Evolutionary conservation across 2,797 vertebrate species (phyloP).

Genomic region (Vultur gryphus): DNA sequence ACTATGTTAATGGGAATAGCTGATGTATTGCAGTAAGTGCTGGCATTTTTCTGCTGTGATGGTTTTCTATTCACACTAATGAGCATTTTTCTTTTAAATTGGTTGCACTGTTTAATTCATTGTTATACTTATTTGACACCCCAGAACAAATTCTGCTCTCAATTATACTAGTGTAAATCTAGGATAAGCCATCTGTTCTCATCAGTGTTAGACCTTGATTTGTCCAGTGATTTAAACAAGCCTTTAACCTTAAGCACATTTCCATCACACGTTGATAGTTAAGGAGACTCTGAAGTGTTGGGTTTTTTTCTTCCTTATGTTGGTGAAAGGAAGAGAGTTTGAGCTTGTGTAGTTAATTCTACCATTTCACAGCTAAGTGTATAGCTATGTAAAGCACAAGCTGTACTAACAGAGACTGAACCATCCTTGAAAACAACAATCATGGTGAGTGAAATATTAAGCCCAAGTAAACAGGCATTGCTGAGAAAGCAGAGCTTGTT

Average conservation of each 20-base stretch:
- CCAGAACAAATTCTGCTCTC: neutral
- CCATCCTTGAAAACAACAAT: neutral
- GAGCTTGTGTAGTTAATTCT: neutral
- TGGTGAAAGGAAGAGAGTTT: neutral
- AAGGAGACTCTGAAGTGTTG: neutral
- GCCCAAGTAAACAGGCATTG: neutral
- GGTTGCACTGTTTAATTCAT: slow-evolving; percentile 26
- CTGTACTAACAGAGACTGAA: neutral
- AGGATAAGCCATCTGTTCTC: neutral
- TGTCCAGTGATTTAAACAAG: slow-evolving; percentile 16
- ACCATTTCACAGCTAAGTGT: neutral
- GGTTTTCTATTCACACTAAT: slow-evolving; percentile 35
- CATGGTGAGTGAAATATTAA: slow-evolving; percentile 50
- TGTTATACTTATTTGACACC: slow-evolving; percentile 3
- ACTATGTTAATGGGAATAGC: slow-evolving; percentile 29
- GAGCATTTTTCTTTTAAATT: slow-evolving; percentile 46
- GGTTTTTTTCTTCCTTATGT: neutral
- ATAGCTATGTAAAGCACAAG: neutral
- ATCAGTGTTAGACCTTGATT: neutral
- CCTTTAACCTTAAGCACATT: neutral
- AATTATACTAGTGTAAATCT: neutral
- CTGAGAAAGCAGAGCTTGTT: slow-evolving; percentile 49
- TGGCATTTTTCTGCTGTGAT: slow-evolving; percentile 26
- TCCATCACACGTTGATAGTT: neutral
- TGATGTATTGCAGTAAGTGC: slow-evolving; percentile 31